phyloP scores from a whole-genome alignment of 2,797 vertebrate species.

The Macrochelys suwanniensis region DNA sequence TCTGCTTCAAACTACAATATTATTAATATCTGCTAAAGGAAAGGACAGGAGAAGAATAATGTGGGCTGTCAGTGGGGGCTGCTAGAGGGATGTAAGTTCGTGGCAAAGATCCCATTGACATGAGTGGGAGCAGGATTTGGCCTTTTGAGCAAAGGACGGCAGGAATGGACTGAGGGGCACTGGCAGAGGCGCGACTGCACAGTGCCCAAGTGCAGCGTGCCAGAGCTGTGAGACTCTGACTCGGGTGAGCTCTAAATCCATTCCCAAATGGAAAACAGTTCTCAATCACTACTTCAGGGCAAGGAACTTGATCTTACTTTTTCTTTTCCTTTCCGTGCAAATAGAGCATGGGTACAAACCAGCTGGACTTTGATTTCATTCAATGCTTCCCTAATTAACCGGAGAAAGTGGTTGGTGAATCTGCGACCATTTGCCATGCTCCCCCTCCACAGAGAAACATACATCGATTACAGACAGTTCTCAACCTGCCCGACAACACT shows the following conservation, averaged over 20 bases:
- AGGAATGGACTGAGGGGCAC: neutral
- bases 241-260: neutral
- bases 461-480: neutral
- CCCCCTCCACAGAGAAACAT: neutral
- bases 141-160: neutral
- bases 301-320: neutral
- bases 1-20: neutral
- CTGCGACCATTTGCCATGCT: neutral
- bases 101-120: neutral
- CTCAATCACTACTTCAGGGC: neutral
- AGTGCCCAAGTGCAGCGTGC: neutral
- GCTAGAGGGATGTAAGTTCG: neutral
- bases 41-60: neutral
- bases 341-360: slow-evolving; percentile 47
- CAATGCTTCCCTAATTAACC: neutral
- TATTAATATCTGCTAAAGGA: neutral
- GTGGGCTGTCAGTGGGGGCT: neutral
- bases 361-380: slow-evolving; percentile 31
- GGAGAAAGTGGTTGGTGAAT: slow-evolving; percentile 37
- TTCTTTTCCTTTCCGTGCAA: slow-evolving; percentile 12
- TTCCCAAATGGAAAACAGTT: accelerated
- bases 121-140: neutral
- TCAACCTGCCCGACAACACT: neutral
- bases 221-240: neutral
- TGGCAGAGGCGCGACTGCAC: neutral